Base-by-base conservation (phyloP, 2,797 vertebrate genomes). In the Onychomys torridus region DNA sequence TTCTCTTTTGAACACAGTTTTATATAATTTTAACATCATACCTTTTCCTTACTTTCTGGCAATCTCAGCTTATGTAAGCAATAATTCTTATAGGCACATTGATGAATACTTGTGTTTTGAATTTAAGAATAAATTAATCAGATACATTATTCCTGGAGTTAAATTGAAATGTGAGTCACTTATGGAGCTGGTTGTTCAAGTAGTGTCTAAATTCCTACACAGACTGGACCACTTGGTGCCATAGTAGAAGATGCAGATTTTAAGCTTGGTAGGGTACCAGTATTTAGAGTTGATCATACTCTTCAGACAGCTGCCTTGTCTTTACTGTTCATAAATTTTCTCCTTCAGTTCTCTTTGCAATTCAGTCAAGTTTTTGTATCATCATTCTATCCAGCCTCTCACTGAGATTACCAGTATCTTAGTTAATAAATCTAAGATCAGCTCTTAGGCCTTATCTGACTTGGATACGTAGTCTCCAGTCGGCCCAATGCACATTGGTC, bases 1-100 rank as follows among this genome's bases (percentile, higher is more conserved):
- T 92, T 96, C 90, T 61, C 71, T 82, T 96, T 89, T 92, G 40
- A 94, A 93, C 57, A 67, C 27, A 46, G 29, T 63, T 92, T 96
- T 90, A 76, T 89, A 6, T 96, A 84, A 69, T 78, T 27, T 17
- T 59, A 32, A 29, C 29, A 43, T 29, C 4, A 19, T 94, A 76
- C 59, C n/a, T 95, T 96, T 96, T 93, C 16, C 34, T 97, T 95
- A 32, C 63, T 49, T 85, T 85, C 63, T 65, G 61, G 12, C 61
- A 65, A 32, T 67, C 43, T 67, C 61, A 49, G 43, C 43, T 49
- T 67, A 34, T 52, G 49, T 71, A 87, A 55, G 46, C 52, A 37
- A 71, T 27, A 67, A 46, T 67, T 52, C 67, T 71, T 55, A 0
- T 71, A 71, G 34, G 65, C 29, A 25, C 55, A 76, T 46, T 77